Base-by-base conservation (phyloP, 2,113 vertebrate species). In the Macrotus californicus region DNA sequence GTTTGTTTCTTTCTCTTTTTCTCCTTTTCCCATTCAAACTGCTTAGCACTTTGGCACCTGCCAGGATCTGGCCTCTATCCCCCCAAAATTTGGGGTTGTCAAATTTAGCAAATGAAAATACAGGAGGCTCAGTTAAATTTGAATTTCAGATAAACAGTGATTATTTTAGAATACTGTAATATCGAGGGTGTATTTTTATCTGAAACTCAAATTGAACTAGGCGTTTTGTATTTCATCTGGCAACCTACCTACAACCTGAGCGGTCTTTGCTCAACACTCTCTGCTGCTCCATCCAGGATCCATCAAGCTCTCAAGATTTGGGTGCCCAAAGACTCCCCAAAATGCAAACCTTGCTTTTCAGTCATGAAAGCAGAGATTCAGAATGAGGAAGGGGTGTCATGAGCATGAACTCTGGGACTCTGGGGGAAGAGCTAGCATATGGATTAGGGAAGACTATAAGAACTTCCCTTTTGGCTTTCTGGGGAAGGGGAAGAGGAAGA, bases 51-150 rank as follows among this genome's bases (percentile, higher is more conserved):
- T 34, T 26, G 2, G 8, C 34, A 56, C 5, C 29, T 50, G 10
- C 39, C 26, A 24, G 19, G 16, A 50, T 43, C 13, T 46, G 7
- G 2, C 22, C 43, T 76, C 64, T 26, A n/a, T 26, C 26, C 13
- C 34, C 22, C 6, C 43, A 29, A 92, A 72, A 69, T 50, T 13
- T 41, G 41, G 34, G 36, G 1, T 36, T 41, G 19, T 75, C 29
- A 87, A 22, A 59, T 36, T 91, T 81, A 92, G 10, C 29, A 90
- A 92, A 52, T 61, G 72, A 72, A 87, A 95, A 87, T 46, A n/a
- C 41, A 75, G 41, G 15, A 52, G 52, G 18, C 52, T 67, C 50
- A 22, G 22, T 79, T 82, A 52, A 31, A 50, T 76, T 64, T 94
- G 59, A 87, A 87, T 92, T 92, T 93, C 10, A 72, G 29, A 80